Evolutionary conservation across 2,797 vertebrate species (phyloP), one percentile per base, ranked within the genome.

Genomic region (Fistularia tabacaria): DNA sequence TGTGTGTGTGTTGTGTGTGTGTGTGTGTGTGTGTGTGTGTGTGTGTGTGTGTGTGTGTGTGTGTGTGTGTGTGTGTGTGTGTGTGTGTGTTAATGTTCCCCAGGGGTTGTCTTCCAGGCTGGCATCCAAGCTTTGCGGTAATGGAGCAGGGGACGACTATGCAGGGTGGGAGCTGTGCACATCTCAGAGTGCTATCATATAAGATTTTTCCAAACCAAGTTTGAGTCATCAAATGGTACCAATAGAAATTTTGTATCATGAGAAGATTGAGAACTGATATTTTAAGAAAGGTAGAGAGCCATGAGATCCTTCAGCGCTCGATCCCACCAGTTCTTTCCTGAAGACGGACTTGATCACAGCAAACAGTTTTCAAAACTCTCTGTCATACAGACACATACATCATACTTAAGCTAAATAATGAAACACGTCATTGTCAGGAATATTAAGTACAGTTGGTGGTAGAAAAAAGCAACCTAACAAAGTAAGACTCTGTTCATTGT

Each of bases 81-180:
- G 15, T 44, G 9, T 44, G 3, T 51, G 62, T 45, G 51, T 39
- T 68, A 71, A 66, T 73, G 59, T 69, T 77, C 60, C 64, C 71
- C 14, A 11, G 48, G 52, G 73, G 53, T 45, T 6, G 7, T 69
- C 54, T 79, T 77, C 78, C 64, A 54, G 39, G 81, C 74, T 81
- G 76, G 53, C 37, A 6, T 74, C 76, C 64, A 68, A 68, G 68
- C 59, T 81, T 85, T 67, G 71, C 13, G 52, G 76, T 82, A 84
- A 77, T 69, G 63, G 74, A 79, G 55, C 59, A 62, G 40, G 44
- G 66, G 60, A 76, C 64, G 66, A 62, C 66, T 61, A 69, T 65
- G 51, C 71, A 53, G 75, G 62, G 67, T 62, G 14, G 66, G 58
- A 68, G 67, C 46, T 61, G 65, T 62, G 44, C 49, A 74, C 62